These are phyloP conservation scores for Anisognathus igniventris DNA, from an alignment of 2,797 vertebrate species.

Conservation along the genomic window DNA sequence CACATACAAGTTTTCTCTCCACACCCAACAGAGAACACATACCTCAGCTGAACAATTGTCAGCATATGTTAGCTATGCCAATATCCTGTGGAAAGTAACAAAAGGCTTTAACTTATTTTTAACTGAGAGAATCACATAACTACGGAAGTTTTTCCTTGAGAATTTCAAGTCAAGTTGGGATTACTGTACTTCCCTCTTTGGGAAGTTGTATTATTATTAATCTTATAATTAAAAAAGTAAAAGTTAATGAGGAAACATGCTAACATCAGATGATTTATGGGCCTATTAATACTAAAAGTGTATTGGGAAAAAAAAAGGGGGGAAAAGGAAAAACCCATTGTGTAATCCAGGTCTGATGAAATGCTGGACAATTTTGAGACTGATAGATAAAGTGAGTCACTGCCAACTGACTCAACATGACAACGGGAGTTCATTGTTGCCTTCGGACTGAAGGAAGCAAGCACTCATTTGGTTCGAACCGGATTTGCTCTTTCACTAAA, in stretches of 20 bases:
- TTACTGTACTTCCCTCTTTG: slow-evolving; percentile 29
- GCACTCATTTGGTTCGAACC: slow-evolving; percentile 20
- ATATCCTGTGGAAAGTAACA: slow-evolving; percentile 48
- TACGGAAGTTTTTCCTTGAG: slow-evolving; percentile 5
- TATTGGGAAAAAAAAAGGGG: neutral
- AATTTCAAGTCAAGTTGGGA: slow-evolving; percentile 40
- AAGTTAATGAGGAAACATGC: slow-evolving; percentile 55
- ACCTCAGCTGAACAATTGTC: slow-evolving; percentile 44
- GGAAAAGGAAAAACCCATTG: slow-evolving; percentile 3
- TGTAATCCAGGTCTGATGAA: slow-evolving; percentile 54
- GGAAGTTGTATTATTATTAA: slow-evolving; percentile 39
- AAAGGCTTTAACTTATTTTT: slow-evolving; percentile 50
- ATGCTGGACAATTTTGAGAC: slow-evolving; percentile 46
- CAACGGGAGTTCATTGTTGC: slow-evolving; percentile 56
- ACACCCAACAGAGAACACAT: slow-evolving; percentile 12
- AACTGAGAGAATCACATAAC: slow-evolving; percentile 11
- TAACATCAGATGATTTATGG: neutral
- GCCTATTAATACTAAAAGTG: slow-evolving; percentile 42
- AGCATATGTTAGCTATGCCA: slow-evolving; percentile 36
- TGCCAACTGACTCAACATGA: slow-evolving; percentile 67
- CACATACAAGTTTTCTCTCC: slow-evolving; percentile 28
- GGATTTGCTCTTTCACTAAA: slow-evolving; percentile 30
- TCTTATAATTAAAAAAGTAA: slow-evolving; percentile 49
- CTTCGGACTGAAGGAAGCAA: slow-evolving; percentile 34
- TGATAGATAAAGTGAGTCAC: slow-evolving; percentile 49